These are phyloP conservation scores for Sturnus vulgaris DNA, from an alignment of 2,113 vertebrate genomes.

Conservation along the genomic window DNA sequence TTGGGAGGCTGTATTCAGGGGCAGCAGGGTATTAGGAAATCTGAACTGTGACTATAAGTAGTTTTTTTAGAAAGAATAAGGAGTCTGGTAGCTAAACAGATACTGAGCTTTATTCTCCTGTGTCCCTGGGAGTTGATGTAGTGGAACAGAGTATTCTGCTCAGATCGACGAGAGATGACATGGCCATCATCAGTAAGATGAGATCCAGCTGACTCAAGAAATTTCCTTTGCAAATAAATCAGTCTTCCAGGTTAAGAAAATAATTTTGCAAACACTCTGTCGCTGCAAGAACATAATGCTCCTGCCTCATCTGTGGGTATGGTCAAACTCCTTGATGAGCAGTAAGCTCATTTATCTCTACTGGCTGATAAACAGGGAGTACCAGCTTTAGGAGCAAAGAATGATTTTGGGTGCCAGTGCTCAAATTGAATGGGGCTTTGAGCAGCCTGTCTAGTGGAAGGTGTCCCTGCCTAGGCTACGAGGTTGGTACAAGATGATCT, in stretches of 20 bases:
- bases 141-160: constrained; percentile 39
- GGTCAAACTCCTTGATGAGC: neutral
- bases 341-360: neutral
- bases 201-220: constrained; percentile 34
- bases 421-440: neutral
- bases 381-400: neutral
- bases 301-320: neutral
- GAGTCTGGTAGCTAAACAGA: constrained; percentile 7
- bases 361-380: neutral
- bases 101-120: constrained; percentile 1
- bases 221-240: constrained; percentile 26
- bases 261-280: neutral
- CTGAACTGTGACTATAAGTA: neutral
- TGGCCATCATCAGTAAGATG: constrained; percentile 33
- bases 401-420: neutral
- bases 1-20: neutral
- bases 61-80: constrained; percentile 21
- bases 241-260: neutral
- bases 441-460: neutral
- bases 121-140: constrained; percentile 6
- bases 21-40: constrained; percentile 9
- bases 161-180: constrained; percentile 10
- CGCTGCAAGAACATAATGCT: neutral
- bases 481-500: neutral
- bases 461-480: neutral